These are phyloP conservation scores for Cephalopholis sonnerati DNA, from an alignment of 2,113 vertebrate species.

Conservation along the genomic window DNA sequence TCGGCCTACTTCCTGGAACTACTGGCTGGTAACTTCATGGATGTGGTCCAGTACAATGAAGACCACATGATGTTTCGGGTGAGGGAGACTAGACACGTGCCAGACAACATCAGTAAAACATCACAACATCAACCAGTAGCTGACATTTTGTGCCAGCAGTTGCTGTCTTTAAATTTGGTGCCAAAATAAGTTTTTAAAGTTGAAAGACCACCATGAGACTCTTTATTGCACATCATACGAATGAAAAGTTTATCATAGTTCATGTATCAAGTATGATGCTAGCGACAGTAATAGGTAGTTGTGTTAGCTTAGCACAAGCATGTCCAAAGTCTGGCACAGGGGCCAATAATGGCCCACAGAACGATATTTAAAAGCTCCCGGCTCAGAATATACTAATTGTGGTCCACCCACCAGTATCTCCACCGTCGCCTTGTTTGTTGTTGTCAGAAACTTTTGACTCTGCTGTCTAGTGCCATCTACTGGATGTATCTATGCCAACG, in stretches of 20 bases:
- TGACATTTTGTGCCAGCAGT: not conserved
- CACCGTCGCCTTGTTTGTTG: too few relatives aligned
- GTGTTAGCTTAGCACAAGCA: too few relatives aligned
- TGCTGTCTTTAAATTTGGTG: not conserved
- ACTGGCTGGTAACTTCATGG: slow-evolving; percentile 80
- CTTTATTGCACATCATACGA: not conserved
- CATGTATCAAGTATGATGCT: not conserved
- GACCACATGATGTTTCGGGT: slow-evolving; percentile 83
- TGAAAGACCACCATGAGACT: not conserved
- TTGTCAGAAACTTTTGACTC: too few relatives aligned
- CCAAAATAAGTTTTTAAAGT: not conserved
- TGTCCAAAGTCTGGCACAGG: too few relatives aligned
- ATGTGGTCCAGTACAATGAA: slow-evolving; percentile 82
- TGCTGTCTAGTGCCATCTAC: too few relatives aligned
- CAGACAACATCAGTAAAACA: slow-evolving; percentile 2
- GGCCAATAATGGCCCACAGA: too few relatives aligned
- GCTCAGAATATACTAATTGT: too few relatives aligned
- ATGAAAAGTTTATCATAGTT: not conserved
- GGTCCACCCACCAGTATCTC: too few relatives aligned
- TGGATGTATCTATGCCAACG: too few relatives aligned
- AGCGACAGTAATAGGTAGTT: not conserved
- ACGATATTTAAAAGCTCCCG: too few relatives aligned
- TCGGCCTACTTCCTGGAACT: slow-evolving; percentile 76
- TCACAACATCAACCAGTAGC: not conserved
- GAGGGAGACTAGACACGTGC: slow-evolving; percentile 18